Evolutionary conservation across 2,888 invertebrate genomes (phyloP), one percentile per base, ranked within the genome.

Genomic region (Trichacis sp.): DNA sequence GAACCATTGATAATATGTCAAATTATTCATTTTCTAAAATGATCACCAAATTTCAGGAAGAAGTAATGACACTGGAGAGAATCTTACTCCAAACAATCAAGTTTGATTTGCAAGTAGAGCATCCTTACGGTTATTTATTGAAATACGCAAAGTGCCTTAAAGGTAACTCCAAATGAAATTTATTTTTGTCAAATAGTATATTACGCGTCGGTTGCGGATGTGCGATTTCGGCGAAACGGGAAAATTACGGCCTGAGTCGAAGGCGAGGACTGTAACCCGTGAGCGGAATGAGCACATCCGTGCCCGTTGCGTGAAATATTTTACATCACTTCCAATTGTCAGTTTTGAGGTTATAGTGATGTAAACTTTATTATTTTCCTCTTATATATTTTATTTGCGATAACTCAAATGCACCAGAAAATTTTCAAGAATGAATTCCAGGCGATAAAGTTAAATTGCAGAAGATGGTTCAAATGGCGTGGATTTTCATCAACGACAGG

Each of bases 401-500:
- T 33, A 11, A 2, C n/a, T 8, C 8, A 8, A 24, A 8, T 24
- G 8, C 24, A 24, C 3, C n/a, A 24, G 24, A 24, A 24, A 33
- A 33, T n/a, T 33, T n/a, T 33, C n/a, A n/a, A 40, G 24, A 20
- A 4, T 30, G 24, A 47, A 38, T 77, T 78, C 3, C 71, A 88
- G 90, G 96, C 24, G 97, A 98, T 80, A 95, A 96, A 82, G 89
- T 89, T n/a, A 96, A 96, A 84, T 86, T 97, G 49, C 94, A 97
- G 77, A 96, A 96, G 85, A 95, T 98, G 93, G 96, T 98, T 0
- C 98, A 98, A 86, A 98, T 97, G 96, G 97, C 98, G 0, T 99
- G 98, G 98, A 98, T 98, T 3, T 99, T 99, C 85, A 96, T 98
- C 0, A 99, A 99, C 85, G 99, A 99, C 85, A 95, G 94, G 88